A percentile compares a stretch with the other conserved stretches of the same genome.
phyloP scores from a whole-genome alignment of 2,888 invertebrate genomes.

The Dicyrtomina minuta region DNA sequence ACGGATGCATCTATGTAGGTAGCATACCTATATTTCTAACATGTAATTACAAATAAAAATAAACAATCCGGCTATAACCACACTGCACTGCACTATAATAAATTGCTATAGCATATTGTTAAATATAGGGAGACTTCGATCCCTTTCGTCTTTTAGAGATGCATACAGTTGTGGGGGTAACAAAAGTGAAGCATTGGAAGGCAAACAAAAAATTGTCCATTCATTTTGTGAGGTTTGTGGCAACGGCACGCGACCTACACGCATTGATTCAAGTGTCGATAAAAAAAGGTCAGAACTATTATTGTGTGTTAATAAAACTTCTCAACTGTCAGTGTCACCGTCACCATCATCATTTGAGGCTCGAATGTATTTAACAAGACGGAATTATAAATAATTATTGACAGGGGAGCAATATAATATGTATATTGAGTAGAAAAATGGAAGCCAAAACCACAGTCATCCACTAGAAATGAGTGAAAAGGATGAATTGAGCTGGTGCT shows the following conservation, averaged over 20 bases:
- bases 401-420: neutral
- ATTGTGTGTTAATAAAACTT: conserved; percentile 13
- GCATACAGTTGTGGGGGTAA: no score
- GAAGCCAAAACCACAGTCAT: no score
- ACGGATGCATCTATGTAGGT: no score
- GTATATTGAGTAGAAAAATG: neutral
- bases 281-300: conserved; percentile 25
- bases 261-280: conserved; percentile 32
- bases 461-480: no score
- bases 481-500: neutral
- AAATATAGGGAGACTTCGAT: no score
- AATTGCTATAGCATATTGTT: no score
- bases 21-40: no score
- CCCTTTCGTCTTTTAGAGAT: no score
- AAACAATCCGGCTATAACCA: no score
- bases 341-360: conserved; percentile 9
- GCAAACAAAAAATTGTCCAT: conserved; percentile 9
- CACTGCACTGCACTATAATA: no score
- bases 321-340: conserved; percentile 29
- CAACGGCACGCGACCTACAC: conserved; percentile 36
- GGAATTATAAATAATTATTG: conserved; percentile 26
- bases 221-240: conserved; percentile 32
- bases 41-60: no score
- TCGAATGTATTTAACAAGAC: conserved; percentile 16
- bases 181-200: no score